These are phyloP conservation scores for Sesamia inferens DNA, from an alignment of 2,888 invertebrate species.

Conservation along the genomic window DNA sequence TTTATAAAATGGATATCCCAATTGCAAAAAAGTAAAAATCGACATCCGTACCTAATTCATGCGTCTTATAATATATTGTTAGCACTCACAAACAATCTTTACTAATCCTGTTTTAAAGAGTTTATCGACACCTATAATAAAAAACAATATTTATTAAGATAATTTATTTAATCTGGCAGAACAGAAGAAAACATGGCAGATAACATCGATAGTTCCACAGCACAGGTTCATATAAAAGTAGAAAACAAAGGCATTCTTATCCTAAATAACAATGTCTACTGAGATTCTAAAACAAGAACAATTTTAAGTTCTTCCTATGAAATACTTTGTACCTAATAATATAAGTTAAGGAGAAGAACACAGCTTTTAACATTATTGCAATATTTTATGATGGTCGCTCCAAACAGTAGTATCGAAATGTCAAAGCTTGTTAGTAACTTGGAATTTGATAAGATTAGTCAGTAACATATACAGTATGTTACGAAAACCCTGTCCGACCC, in stretches of 20 bases:
- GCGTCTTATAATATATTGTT: too few species aligned
- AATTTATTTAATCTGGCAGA: conserved; percentile 57
- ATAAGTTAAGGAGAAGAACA: conserved; percentile 4
- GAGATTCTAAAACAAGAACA: conserved; percentile 42
- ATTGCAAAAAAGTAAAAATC: not conserved
- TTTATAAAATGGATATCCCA: not conserved
- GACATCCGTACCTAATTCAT: not conserved
- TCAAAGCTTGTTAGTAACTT: conserved; percentile 34
- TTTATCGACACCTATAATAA: conserved; percentile 27
- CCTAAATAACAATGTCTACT: conserved; percentile 41
- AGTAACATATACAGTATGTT: conserved; percentile 8
- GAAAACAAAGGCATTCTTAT: conserved; percentile 38
- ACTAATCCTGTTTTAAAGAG: not conserved
- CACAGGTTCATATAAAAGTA: conserved; percentile 36
- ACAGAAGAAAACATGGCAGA: conserved; percentile 35
- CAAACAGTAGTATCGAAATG: conserved; percentile 8
- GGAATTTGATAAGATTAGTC: conserved; percentile 28
- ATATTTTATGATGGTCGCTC: not conserved
- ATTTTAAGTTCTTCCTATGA: conserved; percentile 8
- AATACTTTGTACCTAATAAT: conserved; percentile 26
- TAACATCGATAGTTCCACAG: conserved; percentile 9
- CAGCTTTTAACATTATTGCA: conserved; percentile 3
- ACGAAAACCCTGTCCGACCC: too few species aligned
- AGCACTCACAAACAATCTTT: not conserved
- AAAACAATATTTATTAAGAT: conserved; percentile 55